phyloP scores from a whole-genome alignment of 1,140 invertebrate species.

The Agrypnia vestita region DNA sequence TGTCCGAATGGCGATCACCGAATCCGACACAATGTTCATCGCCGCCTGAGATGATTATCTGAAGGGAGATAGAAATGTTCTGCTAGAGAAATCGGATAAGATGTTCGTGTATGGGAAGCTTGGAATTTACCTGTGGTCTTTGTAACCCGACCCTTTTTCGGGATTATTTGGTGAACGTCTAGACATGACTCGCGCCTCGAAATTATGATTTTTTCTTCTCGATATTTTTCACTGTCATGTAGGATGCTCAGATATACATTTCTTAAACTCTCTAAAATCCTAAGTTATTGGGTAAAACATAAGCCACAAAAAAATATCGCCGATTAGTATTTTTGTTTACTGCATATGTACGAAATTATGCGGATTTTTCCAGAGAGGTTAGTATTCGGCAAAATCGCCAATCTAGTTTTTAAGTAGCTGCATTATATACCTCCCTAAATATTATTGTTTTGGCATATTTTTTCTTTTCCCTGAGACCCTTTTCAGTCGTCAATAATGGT shows the following conservation, averaged over 20 bases:
- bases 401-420: too few species aligned
- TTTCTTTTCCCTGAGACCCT: too few species aligned
- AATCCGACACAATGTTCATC: background rate
- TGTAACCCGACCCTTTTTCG: conserved; percentile 38
- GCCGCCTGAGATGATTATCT: background rate
- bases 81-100: conserved; percentile 24
- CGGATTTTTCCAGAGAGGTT: too few species aligned
- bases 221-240: background rate
- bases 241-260: background rate
- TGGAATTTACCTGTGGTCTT: conserved; percentile 41
- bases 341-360: too few species aligned
- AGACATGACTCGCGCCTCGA: conserved; percentile 31
- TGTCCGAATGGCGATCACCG: too few species aligned
- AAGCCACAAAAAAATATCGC: too few species aligned
- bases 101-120: conserved; percentile 5
- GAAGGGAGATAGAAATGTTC: conserved; percentile 13
- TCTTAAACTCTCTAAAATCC: too few species aligned
- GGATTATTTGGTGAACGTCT: conserved; percentile 41
- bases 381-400: too few species aligned
- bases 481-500: background rate
- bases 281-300: too few species aligned
- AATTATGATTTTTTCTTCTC: conserved; percentile 30
- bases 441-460: too few species aligned
- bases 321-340: too few species aligned
- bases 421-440: too few species aligned